Percentiles rank a stretch among this genome's conserved stretches.
phyloP scores from a whole-genome alignment of 2,888 invertebrate genomes.

The Pantelozetes paolii region DNA sequence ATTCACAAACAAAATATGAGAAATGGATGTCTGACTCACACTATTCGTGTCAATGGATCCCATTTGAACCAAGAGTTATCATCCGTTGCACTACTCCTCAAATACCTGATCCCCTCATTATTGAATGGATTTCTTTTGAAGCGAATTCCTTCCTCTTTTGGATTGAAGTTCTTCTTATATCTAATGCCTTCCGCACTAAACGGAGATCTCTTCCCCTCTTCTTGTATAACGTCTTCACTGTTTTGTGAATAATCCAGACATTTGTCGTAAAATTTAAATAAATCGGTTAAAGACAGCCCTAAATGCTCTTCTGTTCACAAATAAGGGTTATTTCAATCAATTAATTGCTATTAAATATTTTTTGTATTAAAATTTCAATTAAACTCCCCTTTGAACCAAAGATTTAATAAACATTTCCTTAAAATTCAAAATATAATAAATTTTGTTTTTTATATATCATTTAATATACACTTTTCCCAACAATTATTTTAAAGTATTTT shows the following conservation, averaged over 20 bases:
- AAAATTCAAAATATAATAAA: too few relatives aligned
- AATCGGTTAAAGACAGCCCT: conserved; percentile 6
- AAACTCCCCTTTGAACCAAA: too few relatives aligned
- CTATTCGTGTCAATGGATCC: conserved; percentile 22
- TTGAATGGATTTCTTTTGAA: conserved; percentile 32
- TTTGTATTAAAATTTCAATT: too few relatives aligned
- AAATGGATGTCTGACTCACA: too few relatives aligned
- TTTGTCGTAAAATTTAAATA: conserved; percentile 27
- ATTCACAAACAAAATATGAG: too few relatives aligned
- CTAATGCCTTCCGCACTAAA: conserved; percentile 39
- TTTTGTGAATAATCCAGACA: neutral
- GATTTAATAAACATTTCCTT: too few relatives aligned
- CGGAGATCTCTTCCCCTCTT: conserved; percentile 36
- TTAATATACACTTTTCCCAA: too few relatives aligned
- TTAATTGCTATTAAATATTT: too few relatives aligned
- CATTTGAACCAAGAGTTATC: conserved; percentile 8
- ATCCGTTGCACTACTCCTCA: neutral
- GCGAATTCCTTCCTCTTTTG: conserved; percentile 40
- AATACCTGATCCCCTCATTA: conserved; percentile 34
- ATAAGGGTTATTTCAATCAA: too few relatives aligned
- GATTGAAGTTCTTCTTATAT: conserved; percentile 31
- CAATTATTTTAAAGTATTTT: too few relatives aligned
- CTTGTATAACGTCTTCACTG: neutral
- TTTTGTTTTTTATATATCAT: too few relatives aligned
- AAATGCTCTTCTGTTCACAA: neutral